A percentile compares a stretch with the other conserved stretches of the same genome.
phyloP scores from a whole-genome alignment of 2,797 vertebrate genomes.

The Pitangus sulphuratus region DNA sequence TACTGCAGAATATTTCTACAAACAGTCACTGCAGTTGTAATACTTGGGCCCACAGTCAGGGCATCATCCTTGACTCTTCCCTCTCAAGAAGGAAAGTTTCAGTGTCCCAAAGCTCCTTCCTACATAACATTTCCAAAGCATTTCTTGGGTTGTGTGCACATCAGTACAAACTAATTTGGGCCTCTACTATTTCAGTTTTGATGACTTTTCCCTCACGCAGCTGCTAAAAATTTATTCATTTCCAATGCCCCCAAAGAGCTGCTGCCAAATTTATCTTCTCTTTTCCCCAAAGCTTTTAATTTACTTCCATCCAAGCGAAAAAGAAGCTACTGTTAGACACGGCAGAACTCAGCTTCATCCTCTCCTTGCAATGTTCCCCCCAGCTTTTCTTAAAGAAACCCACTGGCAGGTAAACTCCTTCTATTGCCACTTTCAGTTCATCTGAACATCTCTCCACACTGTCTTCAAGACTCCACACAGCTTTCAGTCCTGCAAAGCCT shows the following conservation, averaged over 20 bases:
- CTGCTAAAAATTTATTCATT: background rate
- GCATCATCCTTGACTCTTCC: background rate
- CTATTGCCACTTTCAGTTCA: background rate
- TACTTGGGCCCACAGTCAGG: background rate
- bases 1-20: constrained; percentile 11
- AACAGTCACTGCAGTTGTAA: background rate
- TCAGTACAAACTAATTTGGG: background rate
- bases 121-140: background rate
- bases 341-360: background rate
- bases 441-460: background rate
- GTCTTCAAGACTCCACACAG: background rate
- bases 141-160: background rate
- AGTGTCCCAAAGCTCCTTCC: background rate
- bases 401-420: background rate
- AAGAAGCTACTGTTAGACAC: background rate
- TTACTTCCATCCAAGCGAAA: background rate
- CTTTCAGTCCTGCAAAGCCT: background rate
- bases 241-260: background rate
- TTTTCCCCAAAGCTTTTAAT: background rate
- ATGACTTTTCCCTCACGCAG: background rate
- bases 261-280: background rate
- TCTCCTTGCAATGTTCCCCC: background rate
- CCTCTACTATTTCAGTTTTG: background rate
- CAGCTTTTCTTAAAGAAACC: background rate
- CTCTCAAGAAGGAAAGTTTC: background rate